Percentiles rank a stretch among this genome's conserved stretches.
Evolutionary conservation across 2,888 invertebrate species (phyloP).

Genomic region (Phyto melanocephala): DNA sequence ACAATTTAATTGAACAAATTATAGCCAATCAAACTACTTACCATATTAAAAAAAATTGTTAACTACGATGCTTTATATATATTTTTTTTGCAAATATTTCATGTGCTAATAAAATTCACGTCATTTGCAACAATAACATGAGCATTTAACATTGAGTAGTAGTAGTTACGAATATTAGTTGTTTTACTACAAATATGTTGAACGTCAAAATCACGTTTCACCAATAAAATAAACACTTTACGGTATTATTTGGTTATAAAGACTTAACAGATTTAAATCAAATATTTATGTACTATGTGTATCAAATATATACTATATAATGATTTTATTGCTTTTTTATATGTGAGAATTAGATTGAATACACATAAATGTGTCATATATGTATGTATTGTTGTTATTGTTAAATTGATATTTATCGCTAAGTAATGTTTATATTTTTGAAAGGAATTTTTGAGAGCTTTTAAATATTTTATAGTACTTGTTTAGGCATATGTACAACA

Average conservation of each 20-base stretch:
- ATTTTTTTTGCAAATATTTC: not conserved
- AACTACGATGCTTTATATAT: not conserved
- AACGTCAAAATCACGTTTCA: constrained; percentile 47
- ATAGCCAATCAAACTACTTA: not conserved
- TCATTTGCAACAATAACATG: not conserved
- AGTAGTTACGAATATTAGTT: not conserved
- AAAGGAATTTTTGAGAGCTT: too few relatives aligned
- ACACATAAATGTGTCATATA: too few relatives aligned
- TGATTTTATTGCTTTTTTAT: too few relatives aligned
- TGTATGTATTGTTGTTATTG: too few relatives aligned
- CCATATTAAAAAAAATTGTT: not conserved
- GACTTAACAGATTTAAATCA: too few relatives aligned
- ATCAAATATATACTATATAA: too few relatives aligned
- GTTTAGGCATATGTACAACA: not conserved
- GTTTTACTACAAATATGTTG: not conserved
- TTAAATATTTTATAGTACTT: not conserved
- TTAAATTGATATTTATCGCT: too few relatives aligned
- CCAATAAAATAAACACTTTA: constrained; percentile 20
- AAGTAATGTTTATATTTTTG: too few relatives aligned
- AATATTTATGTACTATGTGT: too few relatives aligned
- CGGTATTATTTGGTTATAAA: too few relatives aligned
- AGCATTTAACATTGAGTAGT: not conserved
- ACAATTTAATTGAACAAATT: constrained; percentile 50
- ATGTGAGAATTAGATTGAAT: too few relatives aligned
- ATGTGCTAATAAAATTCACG: not conserved